phyloP scores from a whole-genome alignment of 1,140 invertebrate species.

The Ephestia elutella region DNA sequence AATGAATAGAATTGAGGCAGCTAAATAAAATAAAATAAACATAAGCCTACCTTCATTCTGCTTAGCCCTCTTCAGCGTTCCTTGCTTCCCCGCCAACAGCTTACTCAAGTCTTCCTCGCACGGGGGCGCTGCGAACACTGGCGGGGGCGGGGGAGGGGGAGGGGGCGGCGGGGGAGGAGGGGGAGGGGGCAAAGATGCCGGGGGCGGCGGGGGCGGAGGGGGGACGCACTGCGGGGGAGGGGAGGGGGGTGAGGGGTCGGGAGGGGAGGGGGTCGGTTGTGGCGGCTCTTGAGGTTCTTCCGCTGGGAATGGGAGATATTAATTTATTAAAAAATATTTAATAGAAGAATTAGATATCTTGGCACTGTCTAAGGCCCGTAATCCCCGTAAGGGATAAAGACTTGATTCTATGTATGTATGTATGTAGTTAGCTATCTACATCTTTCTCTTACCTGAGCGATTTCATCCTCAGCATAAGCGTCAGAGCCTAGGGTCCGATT shows the following conservation, averaged over 20 bases:
- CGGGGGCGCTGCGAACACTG: constrained; percentile 12
- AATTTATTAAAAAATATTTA: too few relatives aligned
- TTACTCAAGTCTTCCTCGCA: constrained; percentile 75
- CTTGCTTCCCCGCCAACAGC: constrained; percentile 73
- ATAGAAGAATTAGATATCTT: too few relatives aligned
- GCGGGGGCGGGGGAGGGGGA: constrained; percentile 12
- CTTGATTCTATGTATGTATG: too few relatives aligned
- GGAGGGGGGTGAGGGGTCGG: constrained; percentile 18
- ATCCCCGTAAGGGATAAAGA: too few relatives aligned
- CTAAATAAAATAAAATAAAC: too few relatives aligned
- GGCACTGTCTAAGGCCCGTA: too few relatives aligned
- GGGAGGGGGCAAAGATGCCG: constrained; percentile 35
- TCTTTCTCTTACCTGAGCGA: too few relatives aligned
- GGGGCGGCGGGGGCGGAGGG: constrained; percentile 60
- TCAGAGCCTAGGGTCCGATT: too few relatives aligned
- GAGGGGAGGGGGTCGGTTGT: neutral
- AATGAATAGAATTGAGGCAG: too few relatives aligned
- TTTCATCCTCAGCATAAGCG: too few relatives aligned
- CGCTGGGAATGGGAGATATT: neutral
- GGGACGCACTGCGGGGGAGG: constrained; percentile 49
- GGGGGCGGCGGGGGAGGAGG: constrained; percentile 21
- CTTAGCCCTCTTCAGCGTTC: constrained; percentile 58
- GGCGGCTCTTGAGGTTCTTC: neutral
- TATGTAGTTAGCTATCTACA: too few relatives aligned
- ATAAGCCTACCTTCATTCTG: constrained; percentile 44